phyloP scores from a whole-genome alignment of 2,888 invertebrate species.

The Deilephila elpenor region DNA sequence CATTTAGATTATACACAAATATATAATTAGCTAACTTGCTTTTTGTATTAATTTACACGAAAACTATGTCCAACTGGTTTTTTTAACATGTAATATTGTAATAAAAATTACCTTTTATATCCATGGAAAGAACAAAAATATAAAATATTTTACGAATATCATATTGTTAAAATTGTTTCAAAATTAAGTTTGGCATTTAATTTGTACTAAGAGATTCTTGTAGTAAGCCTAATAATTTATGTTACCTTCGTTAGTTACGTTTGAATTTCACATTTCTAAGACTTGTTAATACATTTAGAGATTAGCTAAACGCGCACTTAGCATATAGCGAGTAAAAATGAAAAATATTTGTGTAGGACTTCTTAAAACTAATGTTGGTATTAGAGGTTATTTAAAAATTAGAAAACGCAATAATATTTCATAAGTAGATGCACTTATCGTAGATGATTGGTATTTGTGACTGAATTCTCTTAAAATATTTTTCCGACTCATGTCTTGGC shows the following conservation, averaged over 20 bases:
- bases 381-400: conserved; percentile 67
- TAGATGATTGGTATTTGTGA: conserved; percentile 54
- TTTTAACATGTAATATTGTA: conserved; percentile 1
- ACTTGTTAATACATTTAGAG: conserved; percentile 8
- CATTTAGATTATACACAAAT: conserved; percentile 43
- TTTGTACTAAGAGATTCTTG: neutral
- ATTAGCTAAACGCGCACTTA: conserved; percentile 26
- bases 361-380: conserved; percentile 65
- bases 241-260: conserved; percentile 1
- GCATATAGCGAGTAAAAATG: conserved; percentile 30
- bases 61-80: neutral
- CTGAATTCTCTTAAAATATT: conserved; percentile 52
- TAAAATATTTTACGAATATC: neutral
- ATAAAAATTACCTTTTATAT: conserved; percentile 12
- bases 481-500: conserved; percentile 16
- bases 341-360: conserved; percentile 51
- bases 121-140: neutral
- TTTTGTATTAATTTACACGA: conserved; percentile 35
- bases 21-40: conserved; percentile 39
- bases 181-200: neutral
- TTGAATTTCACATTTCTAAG: conserved; percentile 10
- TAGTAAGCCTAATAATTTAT: neutral
- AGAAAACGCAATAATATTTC: conserved; percentile 81
- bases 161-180: neutral
- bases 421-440: conserved; percentile 79